Conservation (phyloP, 30 jellyfish, hydroid and myxozoan species). For the Phacellophora camtschatica region DNA sequence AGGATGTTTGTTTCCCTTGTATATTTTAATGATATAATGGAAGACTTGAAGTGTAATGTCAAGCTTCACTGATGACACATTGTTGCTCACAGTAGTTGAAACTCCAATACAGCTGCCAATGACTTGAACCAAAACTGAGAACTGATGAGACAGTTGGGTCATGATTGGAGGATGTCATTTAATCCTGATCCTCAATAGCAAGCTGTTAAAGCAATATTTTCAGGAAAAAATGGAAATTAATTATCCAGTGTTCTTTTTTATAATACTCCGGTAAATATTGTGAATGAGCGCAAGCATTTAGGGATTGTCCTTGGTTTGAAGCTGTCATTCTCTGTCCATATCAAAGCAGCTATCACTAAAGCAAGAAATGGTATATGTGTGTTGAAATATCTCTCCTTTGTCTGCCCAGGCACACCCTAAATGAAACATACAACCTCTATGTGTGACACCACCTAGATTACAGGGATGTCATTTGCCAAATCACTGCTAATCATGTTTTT, state of each 20-base stretch:
- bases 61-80: slow-evolving; percentile 49
- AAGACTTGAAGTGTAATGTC: slow-evolving; percentile 36
- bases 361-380: slow-evolving; percentile 31
- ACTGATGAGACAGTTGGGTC: slow-evolving; percentile 45
- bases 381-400: slow-evolving; percentile 44
- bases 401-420: slow-evolving; percentile 43
- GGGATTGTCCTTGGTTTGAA: slow-evolving; percentile 44
- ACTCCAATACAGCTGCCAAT: slow-evolving; percentile 46
- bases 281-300: background rate
- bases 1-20: slow-evolving; percentile 52
- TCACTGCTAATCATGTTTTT: no score
- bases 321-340: slow-evolving; percentile 39
- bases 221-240: background rate
- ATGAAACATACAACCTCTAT: slow-evolving; percentile 4
- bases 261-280: slow-evolving; percentile 12
- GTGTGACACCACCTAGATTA: background rate
- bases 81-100: slow-evolving; percentile 49
- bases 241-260: slow-evolving; percentile 24
- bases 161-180: no score
- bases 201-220: slow-evolving; percentile 15
- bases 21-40: slow-evolving; percentile 47
- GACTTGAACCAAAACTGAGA: slow-evolving; percentile 58
- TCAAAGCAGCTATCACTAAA: slow-evolving; percentile 25
- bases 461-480: no score
- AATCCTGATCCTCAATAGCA: background rate